Evolutionary conservation across 2,113 vertebrate genomes (phyloP).

Genomic region (Nyctibius bracteatus): DNA sequence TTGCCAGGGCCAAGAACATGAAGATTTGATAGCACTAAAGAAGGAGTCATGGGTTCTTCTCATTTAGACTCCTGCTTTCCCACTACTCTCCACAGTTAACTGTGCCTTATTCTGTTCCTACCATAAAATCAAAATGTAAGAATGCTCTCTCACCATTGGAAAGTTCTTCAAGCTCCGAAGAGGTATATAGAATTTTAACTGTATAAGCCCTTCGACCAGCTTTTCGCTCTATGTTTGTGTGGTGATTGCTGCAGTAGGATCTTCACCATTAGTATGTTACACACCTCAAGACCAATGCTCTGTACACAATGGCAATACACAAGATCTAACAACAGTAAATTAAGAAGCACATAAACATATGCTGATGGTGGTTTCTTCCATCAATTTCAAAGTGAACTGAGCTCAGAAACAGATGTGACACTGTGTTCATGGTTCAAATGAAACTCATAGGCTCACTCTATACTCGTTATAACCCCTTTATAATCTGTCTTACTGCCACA

Average conservation of each 20-base stretch:
- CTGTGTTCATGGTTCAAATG: not conserved
- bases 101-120: not conserved
- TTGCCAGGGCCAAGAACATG: not conserved
- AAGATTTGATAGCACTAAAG: not conserved
- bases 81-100: not conserved
- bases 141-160: not conserved
- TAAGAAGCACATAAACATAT: not conserved
- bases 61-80: not conserved
- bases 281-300: not conserved
- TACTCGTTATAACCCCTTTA: not conserved
- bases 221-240: not conserved
- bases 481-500: not conserved
- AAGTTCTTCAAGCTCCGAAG: not conserved
- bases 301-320: not conserved
- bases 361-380: not conserved
- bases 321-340: not conserved
- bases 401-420: not conserved
- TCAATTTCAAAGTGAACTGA: not conserved
- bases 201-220: not conserved
- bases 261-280: not conserved
- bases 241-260: not conserved
- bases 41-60: not conserved
- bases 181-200: not conserved
- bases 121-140: not conserved
- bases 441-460: not conserved